phyloP scores from a whole-genome alignment of 2,888 invertebrate genomes.

The Exephanes ischioxanthus region DNA sequence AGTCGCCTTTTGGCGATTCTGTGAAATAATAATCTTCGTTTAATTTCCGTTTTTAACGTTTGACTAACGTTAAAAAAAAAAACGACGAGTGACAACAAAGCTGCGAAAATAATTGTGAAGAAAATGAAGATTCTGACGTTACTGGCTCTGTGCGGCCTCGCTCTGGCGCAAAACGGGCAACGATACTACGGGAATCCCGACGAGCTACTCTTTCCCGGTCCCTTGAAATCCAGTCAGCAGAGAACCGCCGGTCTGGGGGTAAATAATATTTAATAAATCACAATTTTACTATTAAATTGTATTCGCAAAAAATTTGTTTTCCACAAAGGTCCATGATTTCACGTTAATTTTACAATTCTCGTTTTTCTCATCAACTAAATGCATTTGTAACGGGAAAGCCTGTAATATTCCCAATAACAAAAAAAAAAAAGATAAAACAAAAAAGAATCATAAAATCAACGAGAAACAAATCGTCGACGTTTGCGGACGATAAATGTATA shows the following conservation, averaged over 20 bases:
- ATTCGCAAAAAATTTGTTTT: background rate
- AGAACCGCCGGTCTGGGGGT: background rate
- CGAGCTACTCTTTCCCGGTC: slow-evolving; percentile 72
- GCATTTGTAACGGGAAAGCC: background rate
- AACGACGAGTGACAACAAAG: slow-evolving; percentile 14
- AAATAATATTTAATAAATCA: slow-evolving; percentile 1
- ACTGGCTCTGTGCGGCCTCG: slow-evolving; percentile 58
- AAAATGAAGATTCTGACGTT: slow-evolving; percentile 63
- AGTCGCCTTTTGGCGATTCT: background rate
- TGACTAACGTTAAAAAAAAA: background rate
- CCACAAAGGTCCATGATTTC: background rate
- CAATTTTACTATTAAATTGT: background rate
- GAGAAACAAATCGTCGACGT: background rate
- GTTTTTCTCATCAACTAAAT: background rate
- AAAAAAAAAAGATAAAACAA: background rate
- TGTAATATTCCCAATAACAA: background rate
- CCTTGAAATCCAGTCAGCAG: slow-evolving; percentile 11
- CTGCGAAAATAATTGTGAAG: slow-evolving; percentile 17
- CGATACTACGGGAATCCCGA: slow-evolving; percentile 62
- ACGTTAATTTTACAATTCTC: background rate
- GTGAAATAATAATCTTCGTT: slow-evolving; percentile 1
- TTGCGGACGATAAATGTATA: background rate
- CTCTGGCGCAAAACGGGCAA: slow-evolving; percentile 54
- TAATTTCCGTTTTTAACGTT: background rate
- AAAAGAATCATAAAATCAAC: background rate